phyloP scores from a whole-genome alignment of 53 echinoderm and acorn worm species.

The Patiria pectinifera region DNA sequence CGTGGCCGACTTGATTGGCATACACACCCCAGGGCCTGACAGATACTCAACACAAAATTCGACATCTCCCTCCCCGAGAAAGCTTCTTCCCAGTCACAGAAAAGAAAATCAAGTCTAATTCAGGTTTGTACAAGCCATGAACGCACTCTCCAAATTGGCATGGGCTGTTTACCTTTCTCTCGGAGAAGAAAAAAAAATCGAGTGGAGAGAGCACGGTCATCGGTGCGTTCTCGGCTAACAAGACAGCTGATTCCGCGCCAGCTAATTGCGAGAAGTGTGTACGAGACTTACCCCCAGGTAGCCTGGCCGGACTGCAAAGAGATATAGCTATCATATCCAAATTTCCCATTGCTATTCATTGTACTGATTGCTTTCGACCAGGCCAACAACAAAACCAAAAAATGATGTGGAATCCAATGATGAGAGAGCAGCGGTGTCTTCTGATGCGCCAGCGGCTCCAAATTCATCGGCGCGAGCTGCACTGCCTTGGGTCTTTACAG shows the following conservation, averaged over 20 bases:
- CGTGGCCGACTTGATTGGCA: slow-evolving; percentile 55
- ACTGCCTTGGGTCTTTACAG: slow-evolving; percentile 24
- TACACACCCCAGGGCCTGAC: slow-evolving; percentile 51
- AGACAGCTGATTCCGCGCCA: slow-evolving; percentile 53
- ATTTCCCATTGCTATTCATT: slow-evolving; percentile 39
- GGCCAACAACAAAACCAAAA: no score
- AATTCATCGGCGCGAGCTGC: slow-evolving; percentile 32
- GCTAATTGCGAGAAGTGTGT: slow-evolving; percentile 53
- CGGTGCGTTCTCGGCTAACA: slow-evolving; percentile 19
- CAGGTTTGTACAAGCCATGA: slow-evolving; percentile 52
- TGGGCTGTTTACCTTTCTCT: slow-evolving; percentile 58
- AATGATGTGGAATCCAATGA: slow-evolving; percentile 32
- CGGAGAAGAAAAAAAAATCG: slow-evolving; percentile 9
- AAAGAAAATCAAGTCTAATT: slow-evolving; percentile 54
- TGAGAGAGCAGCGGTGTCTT: slow-evolving; percentile 5
- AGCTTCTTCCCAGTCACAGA: slow-evolving; percentile 35
- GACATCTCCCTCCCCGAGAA: slow-evolving; percentile 48
- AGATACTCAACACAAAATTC: slow-evolving; percentile 58
- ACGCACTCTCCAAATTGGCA: slow-evolving; percentile 53
- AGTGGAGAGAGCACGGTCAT: slow-evolving; percentile 23
- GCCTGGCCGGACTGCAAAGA: slow-evolving; percentile 17
- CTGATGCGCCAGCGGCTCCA: slow-evolving; percentile 10
- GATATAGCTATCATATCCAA: slow-evolving; percentile 52
- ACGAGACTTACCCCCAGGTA: slow-evolving; percentile 38
- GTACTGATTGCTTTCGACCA: slow-evolving; percentile 49